A percentile compares a stretch with the other conserved stretches of the same genome.
phyloP scores from a whole-genome alignment of 2,888 invertebrate genomes.

The Himalopsyche japonica region DNA sequence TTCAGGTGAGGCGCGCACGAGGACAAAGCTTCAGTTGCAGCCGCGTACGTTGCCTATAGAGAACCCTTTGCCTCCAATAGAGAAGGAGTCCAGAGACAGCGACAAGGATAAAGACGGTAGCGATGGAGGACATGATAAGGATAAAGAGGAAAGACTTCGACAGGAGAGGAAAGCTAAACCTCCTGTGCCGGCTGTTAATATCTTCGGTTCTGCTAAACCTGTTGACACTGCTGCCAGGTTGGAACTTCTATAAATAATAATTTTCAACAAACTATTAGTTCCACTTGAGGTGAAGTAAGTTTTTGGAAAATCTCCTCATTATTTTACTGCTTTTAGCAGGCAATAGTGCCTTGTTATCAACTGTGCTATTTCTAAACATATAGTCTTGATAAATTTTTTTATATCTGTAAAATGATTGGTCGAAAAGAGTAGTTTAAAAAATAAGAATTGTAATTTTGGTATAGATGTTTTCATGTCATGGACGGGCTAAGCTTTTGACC shows the following conservation, averaged over 20 bases:
- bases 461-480: too few species aligned
- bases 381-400: too few species aligned
- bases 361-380: too few species aligned
- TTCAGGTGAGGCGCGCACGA: constrained; percentile 64
- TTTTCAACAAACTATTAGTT: too few species aligned
- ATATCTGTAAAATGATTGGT: too few species aligned
- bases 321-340: too few species aligned
- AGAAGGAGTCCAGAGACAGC: constrained; percentile 50
- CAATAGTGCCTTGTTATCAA: too few species aligned
- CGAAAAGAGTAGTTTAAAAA: too few species aligned
- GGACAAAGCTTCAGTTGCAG: constrained; percentile 78
- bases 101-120: constrained; percentile 12
- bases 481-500: too few species aligned
- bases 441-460: too few species aligned
- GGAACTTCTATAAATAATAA: constrained; percentile 33
- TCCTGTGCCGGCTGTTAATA: constrained; percentile 68
- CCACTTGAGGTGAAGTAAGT: too few species aligned
- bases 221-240: constrained; percentile 88
- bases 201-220: constrained; percentile 94
- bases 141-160: constrained; percentile 21
- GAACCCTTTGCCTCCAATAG: constrained; percentile 49
- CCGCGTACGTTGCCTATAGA: constrained; percentile 80
- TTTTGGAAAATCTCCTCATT: too few species aligned
- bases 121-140: constrained; percentile 17
- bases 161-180: constrained; percentile 43